Evolutionary conservation across 2,888 invertebrate genomes (phyloP).

Genomic region (Argyra leucocephala): DNA sequence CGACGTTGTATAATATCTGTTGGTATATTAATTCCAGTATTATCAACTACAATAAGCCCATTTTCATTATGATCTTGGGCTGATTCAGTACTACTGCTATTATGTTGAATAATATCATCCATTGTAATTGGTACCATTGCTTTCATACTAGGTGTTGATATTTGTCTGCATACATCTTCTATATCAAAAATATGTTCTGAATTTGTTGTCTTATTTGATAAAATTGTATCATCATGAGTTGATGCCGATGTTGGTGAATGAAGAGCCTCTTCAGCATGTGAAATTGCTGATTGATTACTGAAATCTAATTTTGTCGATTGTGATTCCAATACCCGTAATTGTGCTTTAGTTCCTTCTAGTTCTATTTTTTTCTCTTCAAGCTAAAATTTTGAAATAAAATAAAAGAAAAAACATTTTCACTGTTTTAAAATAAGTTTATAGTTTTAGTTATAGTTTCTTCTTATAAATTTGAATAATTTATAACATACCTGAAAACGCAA

Average conservation of each 20-base stretch:
- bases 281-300: slow-evolving; percentile 17
- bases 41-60: slow-evolving; percentile 15
- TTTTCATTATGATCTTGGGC: slow-evolving; percentile 51
- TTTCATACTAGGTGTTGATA: slow-evolving; percentile 51
- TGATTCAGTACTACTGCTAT: slow-evolving; percentile 57
- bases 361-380: slow-evolving; percentile 75
- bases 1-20: not conserved
- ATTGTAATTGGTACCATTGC: slow-evolving; percentile 50
- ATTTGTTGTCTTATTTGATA: slow-evolving; percentile 16
- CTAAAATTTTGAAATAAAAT: slow-evolving; percentile 40
- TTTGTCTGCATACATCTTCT: slow-evolving; percentile 33
- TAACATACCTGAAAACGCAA: slow-evolving; percentile 63
- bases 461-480: not conserved
- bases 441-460: too few species aligned
- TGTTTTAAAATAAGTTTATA: too few species aligned
- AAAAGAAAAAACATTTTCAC: too few species aligned
- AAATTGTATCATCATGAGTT: slow-evolving; percentile 19
- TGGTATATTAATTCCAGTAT: slow-evolving; percentile 20
- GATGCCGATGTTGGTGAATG: slow-evolving; percentile 25
- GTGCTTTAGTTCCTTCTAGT: slow-evolving; percentile 70
- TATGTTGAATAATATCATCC: slow-evolving; percentile 46
- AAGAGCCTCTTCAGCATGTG: slow-evolving; percentile 13
- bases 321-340: slow-evolving; percentile 62
- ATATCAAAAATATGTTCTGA: slow-evolving; percentile 26
- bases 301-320: slow-evolving; percentile 30